Conservation (phyloP, 2,888 invertebrate species). For the Tenthredo distinguenda region DNA sequence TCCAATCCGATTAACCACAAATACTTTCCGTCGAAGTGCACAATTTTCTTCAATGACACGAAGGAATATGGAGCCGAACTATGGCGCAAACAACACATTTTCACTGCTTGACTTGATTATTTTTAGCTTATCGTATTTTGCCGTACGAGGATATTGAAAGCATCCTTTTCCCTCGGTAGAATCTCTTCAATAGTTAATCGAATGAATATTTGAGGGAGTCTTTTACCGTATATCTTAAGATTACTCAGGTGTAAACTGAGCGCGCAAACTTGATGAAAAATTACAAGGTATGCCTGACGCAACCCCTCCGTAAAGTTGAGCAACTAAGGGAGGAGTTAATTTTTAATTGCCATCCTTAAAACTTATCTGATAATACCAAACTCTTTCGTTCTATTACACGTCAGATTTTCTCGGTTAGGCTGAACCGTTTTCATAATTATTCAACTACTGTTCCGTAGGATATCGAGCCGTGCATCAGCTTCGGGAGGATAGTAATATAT, state of each 20-base stretch:
- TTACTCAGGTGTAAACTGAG: constrained; percentile 39
- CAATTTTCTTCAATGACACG: neutral
- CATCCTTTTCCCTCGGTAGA: neutral
- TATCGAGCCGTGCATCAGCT: neutral
- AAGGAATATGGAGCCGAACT: neutral
- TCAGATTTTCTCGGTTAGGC: neutral
- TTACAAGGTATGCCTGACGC: constrained; percentile 3
- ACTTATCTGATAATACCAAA: constrained; percentile 37
- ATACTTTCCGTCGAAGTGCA: neutral
- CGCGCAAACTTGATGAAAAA: constrained; percentile 43
- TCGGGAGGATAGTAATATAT: neutral
- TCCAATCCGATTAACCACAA: neutral
- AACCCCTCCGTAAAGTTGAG: constrained; percentile 7
- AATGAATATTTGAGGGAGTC: constrained; percentile 27
- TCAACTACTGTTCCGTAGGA: neutral
- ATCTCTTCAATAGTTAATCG: constrained; percentile 41
- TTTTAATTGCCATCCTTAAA: constrained; percentile 43
- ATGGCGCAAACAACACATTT: neutral
- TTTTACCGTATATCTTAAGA: constrained; percentile 21
- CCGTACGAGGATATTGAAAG: neutral
- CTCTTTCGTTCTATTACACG: constrained; percentile 23
- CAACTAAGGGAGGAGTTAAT: constrained; percentile 38
- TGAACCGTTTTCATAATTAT: neutral
- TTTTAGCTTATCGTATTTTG: neutral
- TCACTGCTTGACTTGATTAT: neutral